phyloP scores from a whole-genome alignment of 2,797 vertebrate genomes.

The Sus cebifrons region DNA sequence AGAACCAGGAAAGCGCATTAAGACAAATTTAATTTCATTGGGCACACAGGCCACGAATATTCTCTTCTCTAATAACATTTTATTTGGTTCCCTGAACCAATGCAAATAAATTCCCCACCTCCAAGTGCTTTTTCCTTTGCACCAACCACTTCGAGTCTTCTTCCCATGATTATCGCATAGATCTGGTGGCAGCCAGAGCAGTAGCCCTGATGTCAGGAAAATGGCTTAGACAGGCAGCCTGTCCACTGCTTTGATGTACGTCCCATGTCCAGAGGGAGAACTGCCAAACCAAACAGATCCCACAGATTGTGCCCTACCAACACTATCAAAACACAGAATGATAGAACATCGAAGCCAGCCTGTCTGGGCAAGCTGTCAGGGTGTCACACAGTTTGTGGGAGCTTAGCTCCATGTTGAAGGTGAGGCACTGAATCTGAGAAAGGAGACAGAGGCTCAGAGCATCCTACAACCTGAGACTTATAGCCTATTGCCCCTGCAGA shows the following conservation, averaged over 20 bases:
- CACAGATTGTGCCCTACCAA: background rate
- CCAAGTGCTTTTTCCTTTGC: constrained; percentile 1
- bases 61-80: background rate
- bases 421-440: background rate
- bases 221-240: background rate
- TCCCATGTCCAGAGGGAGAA: background rate
- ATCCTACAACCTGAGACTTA: background rate
- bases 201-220: background rate
- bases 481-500: background rate
- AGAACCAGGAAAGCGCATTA: background rate
- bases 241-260: background rate
- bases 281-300: constrained; percentile 25
- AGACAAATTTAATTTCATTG: background rate
- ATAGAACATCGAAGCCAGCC: background rate
- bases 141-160: background rate
- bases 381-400: background rate
- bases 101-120: background rate
- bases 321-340: background rate
- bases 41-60: background rate
- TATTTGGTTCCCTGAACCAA: background rate
- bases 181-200: background rate
- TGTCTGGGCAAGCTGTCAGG: background rate
- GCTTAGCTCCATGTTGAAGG: background rate
- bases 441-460: background rate
- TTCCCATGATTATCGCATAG: background rate